Evolutionary conservation across 2,113 vertebrate species (phyloP), one percentile per base, ranked within the genome.

Genomic region (Macaca mulatta): DNA sequence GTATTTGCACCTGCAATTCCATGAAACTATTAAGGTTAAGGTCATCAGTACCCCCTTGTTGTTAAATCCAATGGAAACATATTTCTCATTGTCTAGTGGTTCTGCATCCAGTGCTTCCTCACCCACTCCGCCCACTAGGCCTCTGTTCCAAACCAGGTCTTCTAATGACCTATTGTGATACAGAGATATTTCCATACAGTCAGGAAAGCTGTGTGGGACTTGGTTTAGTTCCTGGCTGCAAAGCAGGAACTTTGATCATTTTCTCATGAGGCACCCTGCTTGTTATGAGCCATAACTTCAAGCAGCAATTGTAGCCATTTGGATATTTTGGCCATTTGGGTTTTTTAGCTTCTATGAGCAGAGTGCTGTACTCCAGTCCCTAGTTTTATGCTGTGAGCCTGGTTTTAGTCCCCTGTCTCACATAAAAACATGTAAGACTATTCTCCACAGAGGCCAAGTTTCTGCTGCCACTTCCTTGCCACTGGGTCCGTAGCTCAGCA

Each of bases 81-180:
- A 79, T 14, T 67, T 8, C 40, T 86, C 4, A 50, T 69, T 48
- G 5, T 64, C 69, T 77, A 20, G 43, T 64, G 27, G 8, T 64
- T 77, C 30, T 50, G 3, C 17, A 72, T n/a, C 14, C 5, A 16
- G 32, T 5, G 13, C 6, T 94, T 70, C 74, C 30, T 86, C 13
- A 72, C 16, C n/a, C 6, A 3, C 27, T 38, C 64, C 0, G 55
- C 8, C 5, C 4, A n/a, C 1, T 25, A 77, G 1, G 9, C 0
- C 5, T 20, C 59, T 30, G 43, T 18, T 80, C 23, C 30, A 61
- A 27, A 80, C 3, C 30, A 84, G 18, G 22, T 79, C 22, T 72
- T 88, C 10, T 23, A 61, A 12, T 25, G 38, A 57, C 50, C 22
- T 45, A n/a, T 2, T 67, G 8, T 25, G 7, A 78, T 11, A 48